These are phyloP conservation scores for Mellilla xanthometata DNA, from an alignment of 2,888 invertebrate species.

Conservation along the genomic window DNA sequence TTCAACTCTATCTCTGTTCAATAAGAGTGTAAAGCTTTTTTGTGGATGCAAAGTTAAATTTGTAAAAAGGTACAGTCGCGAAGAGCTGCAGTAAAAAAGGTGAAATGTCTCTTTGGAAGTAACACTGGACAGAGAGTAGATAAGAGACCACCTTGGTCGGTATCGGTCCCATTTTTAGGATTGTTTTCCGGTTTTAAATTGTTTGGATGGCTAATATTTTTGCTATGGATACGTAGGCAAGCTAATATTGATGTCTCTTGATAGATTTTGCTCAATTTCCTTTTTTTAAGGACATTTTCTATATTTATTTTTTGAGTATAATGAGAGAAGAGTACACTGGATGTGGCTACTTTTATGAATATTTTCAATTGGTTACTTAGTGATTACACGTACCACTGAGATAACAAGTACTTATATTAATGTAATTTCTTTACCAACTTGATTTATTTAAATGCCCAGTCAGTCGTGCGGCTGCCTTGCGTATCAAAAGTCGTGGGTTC, in stretches of 20 bases:
- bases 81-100: constrained; percentile 80
- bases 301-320: too few species aligned
- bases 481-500: too few species aligned
- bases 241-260: neutral
- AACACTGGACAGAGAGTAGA: constrained; percentile 68
- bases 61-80: constrained; percentile 65
- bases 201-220: constrained; percentile 36
- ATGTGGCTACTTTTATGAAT: too few species aligned
- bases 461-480: too few species aligned
- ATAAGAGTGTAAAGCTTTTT: constrained; percentile 6
- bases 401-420: too few species aligned
- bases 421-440: too few species aligned
- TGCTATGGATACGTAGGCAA: constrained; percentile 29
- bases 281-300: too few species aligned
- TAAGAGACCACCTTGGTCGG: constrained; percentile 78
- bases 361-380: too few species aligned
- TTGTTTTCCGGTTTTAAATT: constrained; percentile 71
- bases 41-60: constrained; percentile 21
- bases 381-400: too few species aligned
- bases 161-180: constrained; percentile 65
- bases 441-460: too few species aligned
- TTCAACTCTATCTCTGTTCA: constrained; percentile 25
- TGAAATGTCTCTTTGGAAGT: constrained; percentile 80
- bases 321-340: too few species aligned
- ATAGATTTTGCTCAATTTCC: too few species aligned